phyloP scores from a whole-genome alignment of 2,888 invertebrate genomes.

The Onchidella celtica region DNA sequence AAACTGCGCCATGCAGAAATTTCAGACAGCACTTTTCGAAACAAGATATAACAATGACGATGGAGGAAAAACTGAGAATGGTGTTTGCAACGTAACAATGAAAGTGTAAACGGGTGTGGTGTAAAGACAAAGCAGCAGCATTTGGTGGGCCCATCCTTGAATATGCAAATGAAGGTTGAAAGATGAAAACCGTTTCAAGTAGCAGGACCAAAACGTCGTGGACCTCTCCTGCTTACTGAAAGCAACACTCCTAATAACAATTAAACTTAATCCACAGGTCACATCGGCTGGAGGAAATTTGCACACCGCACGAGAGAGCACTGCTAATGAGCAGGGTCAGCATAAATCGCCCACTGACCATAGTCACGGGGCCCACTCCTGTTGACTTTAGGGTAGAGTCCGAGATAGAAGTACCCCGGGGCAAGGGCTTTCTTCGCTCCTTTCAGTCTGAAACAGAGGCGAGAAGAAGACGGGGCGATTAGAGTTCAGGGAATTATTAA shows the following conservation, averaged over 20 bases:
- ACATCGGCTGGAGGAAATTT: not conserved
- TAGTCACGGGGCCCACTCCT: not conserved
- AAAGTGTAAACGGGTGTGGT: too few relatives aligned
- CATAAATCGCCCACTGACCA: not conserved
- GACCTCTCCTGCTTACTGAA: not conserved
- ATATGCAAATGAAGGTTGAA: not conserved
- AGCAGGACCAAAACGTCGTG: not conserved
- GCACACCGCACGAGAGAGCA: not conserved
- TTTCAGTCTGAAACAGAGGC: not conserved
- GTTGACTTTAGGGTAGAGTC: constrained; percentile 29
- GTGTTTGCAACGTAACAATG: too few relatives aligned
- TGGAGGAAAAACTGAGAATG: too few relatives aligned
- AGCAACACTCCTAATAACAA: not conserved
- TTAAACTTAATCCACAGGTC: constrained; percentile 23
- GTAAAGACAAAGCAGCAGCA: too few relatives aligned
- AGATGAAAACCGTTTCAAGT: constrained; percentile 4
- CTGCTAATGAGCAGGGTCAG: constrained; percentile 17
- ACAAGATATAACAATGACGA: too few relatives aligned
- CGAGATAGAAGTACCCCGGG: constrained; percentile 13
- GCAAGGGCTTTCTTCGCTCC: not conserved
- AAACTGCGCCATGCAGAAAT: too few relatives aligned
- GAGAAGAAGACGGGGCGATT: constrained; percentile 23
- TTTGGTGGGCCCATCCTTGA: too few relatives aligned
- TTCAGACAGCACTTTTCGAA: too few relatives aligned
- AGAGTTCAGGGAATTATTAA: constrained; percentile 9